Percentiles rank a stretch among this genome's conserved stretches.
These are phyloP conservation scores for Sebastes oblongus DNA, from an alignment of 2,797 vertebrate species.

Conservation along the genomic window DNA sequence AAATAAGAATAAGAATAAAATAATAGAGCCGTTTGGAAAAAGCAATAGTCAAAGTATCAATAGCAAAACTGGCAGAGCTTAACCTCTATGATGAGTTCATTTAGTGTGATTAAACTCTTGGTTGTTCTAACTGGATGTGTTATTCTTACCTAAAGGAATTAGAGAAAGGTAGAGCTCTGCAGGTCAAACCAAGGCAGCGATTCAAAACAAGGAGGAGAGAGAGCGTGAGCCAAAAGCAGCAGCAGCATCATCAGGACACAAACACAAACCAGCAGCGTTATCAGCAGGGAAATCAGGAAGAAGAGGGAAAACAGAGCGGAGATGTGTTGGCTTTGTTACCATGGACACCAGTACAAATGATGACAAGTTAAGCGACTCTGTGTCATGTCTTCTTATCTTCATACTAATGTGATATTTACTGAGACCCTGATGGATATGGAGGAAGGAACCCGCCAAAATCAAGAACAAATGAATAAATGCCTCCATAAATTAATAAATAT, in stretches of 20 bases:
- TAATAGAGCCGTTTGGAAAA: background rate
- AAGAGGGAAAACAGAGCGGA: background rate
- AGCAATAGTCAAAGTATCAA: background rate
- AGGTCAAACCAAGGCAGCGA: slow-evolving; percentile 80
- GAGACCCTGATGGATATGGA: too few species aligned
- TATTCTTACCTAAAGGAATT: slow-evolving; percentile 96
- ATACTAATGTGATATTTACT: background rate
- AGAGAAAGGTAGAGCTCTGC: slow-evolving; percentile 96
- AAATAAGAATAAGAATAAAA: background rate
- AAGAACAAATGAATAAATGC: too few species aligned
- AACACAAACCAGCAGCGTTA: background rate
- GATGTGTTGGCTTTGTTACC: background rate
- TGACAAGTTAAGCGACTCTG: background rate
- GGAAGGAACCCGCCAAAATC: too few species aligned
- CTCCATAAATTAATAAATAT: too few species aligned
- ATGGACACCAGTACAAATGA: background rate
- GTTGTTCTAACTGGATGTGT: background rate
- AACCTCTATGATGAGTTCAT: background rate
- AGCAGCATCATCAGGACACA: slow-evolving; percentile 16
- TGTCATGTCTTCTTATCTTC: background rate
- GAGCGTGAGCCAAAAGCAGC: slow-evolving; percentile 59
- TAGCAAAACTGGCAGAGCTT: background rate
- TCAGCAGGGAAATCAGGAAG: background rate
- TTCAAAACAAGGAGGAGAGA: slow-evolving; percentile 67
- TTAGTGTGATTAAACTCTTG: background rate